Evolutionary conservation across 2,888 invertebrate species (phyloP), one percentile per base, ranked within the genome.

Genomic region (Eristalis tenax): DNA sequence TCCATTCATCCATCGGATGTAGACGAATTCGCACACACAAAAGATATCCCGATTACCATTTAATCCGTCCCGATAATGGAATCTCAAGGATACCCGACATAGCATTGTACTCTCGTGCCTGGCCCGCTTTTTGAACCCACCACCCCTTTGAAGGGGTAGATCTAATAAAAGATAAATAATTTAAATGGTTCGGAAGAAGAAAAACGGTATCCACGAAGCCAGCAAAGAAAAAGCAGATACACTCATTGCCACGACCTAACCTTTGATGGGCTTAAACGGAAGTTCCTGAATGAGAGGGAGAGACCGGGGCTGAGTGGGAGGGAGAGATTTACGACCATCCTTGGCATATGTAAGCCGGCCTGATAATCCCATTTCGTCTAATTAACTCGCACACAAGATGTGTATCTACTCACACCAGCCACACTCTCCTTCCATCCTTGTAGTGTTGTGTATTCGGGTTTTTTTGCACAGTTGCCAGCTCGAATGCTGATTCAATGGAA

Each of bases 101-200:
- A 68, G 73, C 68, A 70, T 57, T 64, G 78, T 68, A 28, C 43
- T n/a, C 6, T 10, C 10, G n/a, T 64, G 23, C 59, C 23, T 28
- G 5, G 28, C 28, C 28, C 28, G 4, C 28, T 28, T 28, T 28
- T 28, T 28, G 28, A 28, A 5, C n/a, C 26, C 2, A 18, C 26
- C 2, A 18, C 65, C 23, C 59, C n/a, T 18, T n/a, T 8, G 28
- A 15, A 35, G 50, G 61, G 61, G 26, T 23, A 26, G 59, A 68
- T 74, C 56, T 40, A 69, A 81, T 80, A 69, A 68, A 40, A 69
- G 68, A 81, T 81, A 81, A 81, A 81, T 75, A 81, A 69, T 75
- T 81, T 81, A 78, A 81, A 81, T 75, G 74, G 74, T 23, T 69
- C 26, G 74, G 78, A 81, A 73, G 43, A 59, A 40, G 28, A 59